Evolutionary conservation across 2,797 vertebrate genomes (phyloP), one percentile per base, ranked within the genome.

Genomic region (Nannoperca australis): DNA sequence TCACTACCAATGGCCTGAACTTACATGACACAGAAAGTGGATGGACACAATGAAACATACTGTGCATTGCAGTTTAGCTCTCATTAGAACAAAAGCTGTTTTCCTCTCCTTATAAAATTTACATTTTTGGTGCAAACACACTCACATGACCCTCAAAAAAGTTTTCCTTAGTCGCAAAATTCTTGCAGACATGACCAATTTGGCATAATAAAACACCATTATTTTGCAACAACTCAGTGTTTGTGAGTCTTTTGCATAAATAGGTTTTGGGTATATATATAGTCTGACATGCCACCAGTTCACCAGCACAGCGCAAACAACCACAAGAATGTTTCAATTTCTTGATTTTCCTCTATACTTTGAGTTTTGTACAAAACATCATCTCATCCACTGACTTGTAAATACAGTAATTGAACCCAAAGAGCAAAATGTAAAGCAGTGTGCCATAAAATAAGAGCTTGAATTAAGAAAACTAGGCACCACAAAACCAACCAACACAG

Each of bases 351-450:
- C 54, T 45, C 6, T 34, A 2, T 65, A 47, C 51, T 66, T 76
- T 12, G 7, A 45, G 24, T 14, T 63, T 7, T 69, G 45, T 51
- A 42, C 34, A 22, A 65, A 69, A 60, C 9, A 20, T 17, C 14
- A 24, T 63, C 24, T 59, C 14, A 32, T 15, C 18, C 30, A 53
- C 6, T 32, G n/a, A 24, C 36, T 45, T 13, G 22, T 60, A n/a
- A 79, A 67, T 45, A 61, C 49, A 45, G 53, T 45, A 7, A 72
- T 68, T 42, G 73, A 40, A 60, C 49, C 47, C 13, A 42, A 72
- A 58, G 4, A 63, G n/a, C 7, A 64, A 49, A 55, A 59, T 72
- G 38, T n/a, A n/a, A 78, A 24, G 14, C 13, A 38, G 36, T 40
- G 18, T 59, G 59, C 24, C 12, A 44, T 66, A 22, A 62, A 80